A percentile compares a stretch with the other conserved stretches of the same genome.
phyloP scores from a whole-genome alignment of 2,888 invertebrate genomes.

The Mallateleia sp. region DNA sequence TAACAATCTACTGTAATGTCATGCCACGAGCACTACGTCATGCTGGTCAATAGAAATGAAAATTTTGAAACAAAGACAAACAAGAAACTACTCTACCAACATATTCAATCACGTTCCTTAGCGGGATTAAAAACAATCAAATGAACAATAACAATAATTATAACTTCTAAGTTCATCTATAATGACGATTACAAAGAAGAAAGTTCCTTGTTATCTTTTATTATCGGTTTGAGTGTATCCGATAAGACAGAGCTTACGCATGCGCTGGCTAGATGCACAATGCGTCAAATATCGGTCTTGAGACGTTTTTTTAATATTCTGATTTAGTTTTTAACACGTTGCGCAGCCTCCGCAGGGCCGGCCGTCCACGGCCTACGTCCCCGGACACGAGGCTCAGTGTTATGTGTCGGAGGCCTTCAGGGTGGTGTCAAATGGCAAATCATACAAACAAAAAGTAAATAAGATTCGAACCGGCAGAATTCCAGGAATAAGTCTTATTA shows the following conservation, averaged over 20 bases:
- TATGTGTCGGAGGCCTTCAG: constrained; percentile 89
- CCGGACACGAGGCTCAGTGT: constrained; percentile 90
- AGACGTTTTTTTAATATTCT: constrained; percentile 77
- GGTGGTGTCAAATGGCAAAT: constrained; percentile 82
- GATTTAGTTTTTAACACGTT: constrained; percentile 73
- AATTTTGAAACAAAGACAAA: constrained; percentile 31
- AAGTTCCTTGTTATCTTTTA: constrained; percentile 35
- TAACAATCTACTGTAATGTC: not conserved
- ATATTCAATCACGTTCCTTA: constrained; percentile 54
- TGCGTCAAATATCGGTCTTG: constrained; percentile 90
- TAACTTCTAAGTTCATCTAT: constrained; percentile 29
- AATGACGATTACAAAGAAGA: constrained; percentile 47
- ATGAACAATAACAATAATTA: constrained; percentile 21
- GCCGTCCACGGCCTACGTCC: constrained; percentile 89
- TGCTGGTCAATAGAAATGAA: constrained; percentile 33
- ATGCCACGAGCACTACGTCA: constrained; percentile 59
- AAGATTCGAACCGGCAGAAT: constrained; percentile 78
- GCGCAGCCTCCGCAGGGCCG: constrained; percentile 88
- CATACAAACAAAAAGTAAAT: constrained; percentile 82
- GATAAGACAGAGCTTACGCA: constrained; percentile 84
- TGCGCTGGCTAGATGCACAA: constrained; percentile 90
- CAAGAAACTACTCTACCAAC: constrained; percentile 46
- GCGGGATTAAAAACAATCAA: constrained; percentile 31
- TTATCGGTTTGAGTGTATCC: constrained; percentile 55
- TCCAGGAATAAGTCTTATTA: constrained; percentile 57